Evolutionary conservation across 2,797 vertebrate genomes (phyloP).

Genomic region (Phrynocephalus vlangalii): DNA sequence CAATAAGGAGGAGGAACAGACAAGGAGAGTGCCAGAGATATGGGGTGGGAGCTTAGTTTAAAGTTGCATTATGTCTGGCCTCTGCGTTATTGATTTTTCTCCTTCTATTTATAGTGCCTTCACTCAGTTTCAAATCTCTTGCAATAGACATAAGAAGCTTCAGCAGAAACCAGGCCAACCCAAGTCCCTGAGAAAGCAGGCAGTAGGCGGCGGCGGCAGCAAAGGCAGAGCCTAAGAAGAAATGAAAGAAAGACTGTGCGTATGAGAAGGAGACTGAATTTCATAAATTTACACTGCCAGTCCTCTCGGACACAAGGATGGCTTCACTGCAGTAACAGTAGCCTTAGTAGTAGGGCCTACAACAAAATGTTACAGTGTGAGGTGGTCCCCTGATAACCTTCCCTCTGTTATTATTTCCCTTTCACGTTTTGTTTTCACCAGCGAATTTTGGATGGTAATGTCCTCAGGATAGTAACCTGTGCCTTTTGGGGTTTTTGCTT

Average conservation of each 20-base stretch:
- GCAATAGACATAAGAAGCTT: conserved; percentile 9
- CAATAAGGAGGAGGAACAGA: not conserved
- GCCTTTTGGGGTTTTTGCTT: no score
- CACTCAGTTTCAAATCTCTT: conserved; percentile 35
- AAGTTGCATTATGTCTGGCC: conserved; percentile 45
- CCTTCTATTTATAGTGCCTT: conserved; percentile 42
- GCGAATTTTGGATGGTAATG: no score
- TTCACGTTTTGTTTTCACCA: no score
- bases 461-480: no score
- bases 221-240: not conserved
- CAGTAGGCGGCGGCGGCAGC: no score
- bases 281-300: not conserved
- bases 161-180: not conserved
- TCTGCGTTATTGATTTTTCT: conserved; percentile 34
- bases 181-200: not conserved
- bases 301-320: not conserved
- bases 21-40: not conserved
- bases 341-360: not conserved
- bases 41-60: conserved; percentile 1
- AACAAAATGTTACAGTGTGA: no score
- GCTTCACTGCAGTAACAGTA: not conserved
- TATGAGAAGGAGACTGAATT: not conserved
- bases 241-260: not conserved
- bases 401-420: no score
- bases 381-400: no score